Evolutionary conservation across 2,888 invertebrate genomes (phyloP), one percentile per base, ranked within the genome.

Genomic region (Hipparchia sbordonii): DNA sequence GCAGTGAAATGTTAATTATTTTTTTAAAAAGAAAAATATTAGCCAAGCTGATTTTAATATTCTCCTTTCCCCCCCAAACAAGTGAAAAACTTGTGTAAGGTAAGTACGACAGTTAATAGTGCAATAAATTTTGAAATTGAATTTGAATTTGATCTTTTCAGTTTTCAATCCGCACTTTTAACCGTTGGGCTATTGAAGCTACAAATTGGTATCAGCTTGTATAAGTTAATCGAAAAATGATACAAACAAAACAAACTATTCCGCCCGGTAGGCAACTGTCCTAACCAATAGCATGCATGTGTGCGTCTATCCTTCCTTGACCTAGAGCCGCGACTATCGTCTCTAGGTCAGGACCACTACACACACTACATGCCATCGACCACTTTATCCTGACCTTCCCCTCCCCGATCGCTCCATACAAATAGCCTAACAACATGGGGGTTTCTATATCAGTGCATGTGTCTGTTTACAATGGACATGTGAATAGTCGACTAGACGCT

Each of bases 261-360:
- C 12, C 57, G 6, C 33, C 13, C 68, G 74, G 76, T 77, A 69
- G 72, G 68, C 13, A 63, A 76, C 72, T 73, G 66, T 71, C 77
- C 78, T 80, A 72, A 76, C 71, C 59, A 59, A 74, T 74, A 68
- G 72, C 77, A 54, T 79, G 78, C 77, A 83, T 87, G 91, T 91
- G 89, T 91, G 92, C 83, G 91, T 92, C 85, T 91, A 91, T 91
- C 92, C 92, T 93, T 92, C 90, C 92, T 92, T 92, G 93, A 93
- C 93, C 93, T 93, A 92, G 89, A 90, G 88, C 87, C 84, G 80
- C 88, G 87, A 90, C 90, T 91, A 89, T 88, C 88, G 86, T 84
- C 86, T 89, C 88, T 93, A 92, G 93, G 93, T 93, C 93, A 93
- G 92, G 90, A 90, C 84, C 88, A 88, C 90, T 89, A 89, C 87